Percentiles rank a stretch among this genome's conserved stretches.
These are phyloP conservation scores for Zoanthus gigantus DNA, from an alignment of 92 coral and sea anemone genomes.

Conservation along the genomic window DNA sequence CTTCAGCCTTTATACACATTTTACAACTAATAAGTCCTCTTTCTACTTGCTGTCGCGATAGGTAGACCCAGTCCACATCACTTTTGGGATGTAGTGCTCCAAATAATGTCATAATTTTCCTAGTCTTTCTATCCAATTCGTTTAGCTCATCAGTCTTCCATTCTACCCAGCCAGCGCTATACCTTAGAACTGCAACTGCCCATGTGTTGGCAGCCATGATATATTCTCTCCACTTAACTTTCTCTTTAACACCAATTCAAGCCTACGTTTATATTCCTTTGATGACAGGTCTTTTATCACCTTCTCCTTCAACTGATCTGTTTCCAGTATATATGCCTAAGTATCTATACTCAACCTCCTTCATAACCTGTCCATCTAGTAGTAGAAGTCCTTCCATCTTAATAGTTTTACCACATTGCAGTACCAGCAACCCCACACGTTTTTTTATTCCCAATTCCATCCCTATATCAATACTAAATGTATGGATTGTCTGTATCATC, in stretches of 20 bases:
- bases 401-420: background rate
- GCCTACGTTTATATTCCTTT: too few relatives aligned
- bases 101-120: slow-evolving; percentile 6
- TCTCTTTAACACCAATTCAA: background rate
- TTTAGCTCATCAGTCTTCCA: background rate
- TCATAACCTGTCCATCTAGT: background rate
- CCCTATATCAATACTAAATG: background rate
- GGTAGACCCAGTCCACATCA: slow-evolving; percentile 35
- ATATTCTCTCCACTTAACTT: too few relatives aligned
- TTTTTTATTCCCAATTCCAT: slow-evolving; percentile 4
- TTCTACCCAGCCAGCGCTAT: slow-evolving; percentile 1
- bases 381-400: background rate
- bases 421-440: slow-evolving; percentile 34
- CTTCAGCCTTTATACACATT: background rate
- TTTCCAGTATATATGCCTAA: slow-evolving; percentile 4
- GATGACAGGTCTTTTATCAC: too few relatives aligned
- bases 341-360: slow-evolving; percentile 4
- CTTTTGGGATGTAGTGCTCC: slow-evolving; percentile 23
- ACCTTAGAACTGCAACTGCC: too few relatives aligned
- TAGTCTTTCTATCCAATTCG: slow-evolving; percentile 34
- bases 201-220: background rate
- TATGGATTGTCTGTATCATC: background rate
- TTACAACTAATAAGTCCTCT: slow-evolving; percentile 42
- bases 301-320: background rate
- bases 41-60: slow-evolving; percentile 44